phyloP scores from a whole-genome alignment of 1,140 invertebrate genomes.

The Papilio polytes region DNA sequence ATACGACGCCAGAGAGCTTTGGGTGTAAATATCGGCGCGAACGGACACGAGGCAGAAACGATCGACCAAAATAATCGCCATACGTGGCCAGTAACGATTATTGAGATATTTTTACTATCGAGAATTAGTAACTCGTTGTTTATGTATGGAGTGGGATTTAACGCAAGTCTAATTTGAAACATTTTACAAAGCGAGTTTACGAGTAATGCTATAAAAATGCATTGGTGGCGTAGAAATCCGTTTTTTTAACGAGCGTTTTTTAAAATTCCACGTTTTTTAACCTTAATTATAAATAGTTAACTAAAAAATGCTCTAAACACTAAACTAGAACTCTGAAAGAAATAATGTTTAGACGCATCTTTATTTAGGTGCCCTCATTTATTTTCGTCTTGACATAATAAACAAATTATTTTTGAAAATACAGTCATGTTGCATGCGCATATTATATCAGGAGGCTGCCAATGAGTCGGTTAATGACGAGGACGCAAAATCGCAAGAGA shows the following conservation, averaged over 20 bases:
- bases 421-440: neutral
- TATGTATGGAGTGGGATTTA: constrained; percentile 8
- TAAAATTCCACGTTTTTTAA: neutral
- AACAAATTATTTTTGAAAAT: neutral
- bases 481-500: neutral
- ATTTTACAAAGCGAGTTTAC: neutral
- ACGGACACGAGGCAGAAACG: constrained; percentile 76
- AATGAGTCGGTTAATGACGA: neutral
- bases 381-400: neutral
- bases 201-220: neutral
- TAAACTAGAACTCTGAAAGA: neutral
- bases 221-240: neutral
- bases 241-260: neutral
- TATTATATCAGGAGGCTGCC: neutral
- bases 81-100: constrained; percentile 55
- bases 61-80: constrained; percentile 74
- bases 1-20: constrained; percentile 73
- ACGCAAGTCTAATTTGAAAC: neutral
- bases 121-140: constrained; percentile 9
- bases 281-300: neutral
- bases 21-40: constrained; percentile 75
- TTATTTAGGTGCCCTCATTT: neutral
- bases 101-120: constrained; percentile 26
- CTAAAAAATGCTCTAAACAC: neutral
- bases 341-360: neutral